Evolutionary conservation across 2,888 invertebrate genomes (phyloP).

Genomic region (Latrodectus hesperus): DNA sequence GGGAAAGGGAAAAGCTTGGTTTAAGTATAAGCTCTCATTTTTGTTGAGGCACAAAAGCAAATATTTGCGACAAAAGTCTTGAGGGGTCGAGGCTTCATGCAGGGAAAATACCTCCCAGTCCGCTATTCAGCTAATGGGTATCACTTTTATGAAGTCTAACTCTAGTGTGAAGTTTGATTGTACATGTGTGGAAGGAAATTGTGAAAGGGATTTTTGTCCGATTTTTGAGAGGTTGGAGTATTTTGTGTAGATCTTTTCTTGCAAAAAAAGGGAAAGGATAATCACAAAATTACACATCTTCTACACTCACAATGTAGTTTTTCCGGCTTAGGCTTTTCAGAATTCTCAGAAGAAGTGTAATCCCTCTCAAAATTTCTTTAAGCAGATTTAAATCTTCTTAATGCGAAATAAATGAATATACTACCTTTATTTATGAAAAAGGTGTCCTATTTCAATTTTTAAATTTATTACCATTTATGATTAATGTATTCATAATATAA

Average conservation of each 20-base stretch:
- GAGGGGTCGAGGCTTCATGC: constrained; percentile 11
- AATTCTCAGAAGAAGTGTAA: neutral
- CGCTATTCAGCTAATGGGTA: neutral
- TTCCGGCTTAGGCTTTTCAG: neutral
- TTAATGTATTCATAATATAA: too few relatives aligned
- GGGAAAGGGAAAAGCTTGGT: neutral
- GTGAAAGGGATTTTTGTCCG: neutral
- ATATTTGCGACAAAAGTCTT: constrained; percentile 12
- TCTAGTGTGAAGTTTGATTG: neutral
- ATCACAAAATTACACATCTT: neutral
- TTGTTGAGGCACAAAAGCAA: constrained; percentile 21
- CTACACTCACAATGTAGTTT: neutral
- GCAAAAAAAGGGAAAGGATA: neutral
- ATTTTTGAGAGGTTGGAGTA: neutral
- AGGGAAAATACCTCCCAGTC: neutral
- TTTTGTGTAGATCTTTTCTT: neutral
- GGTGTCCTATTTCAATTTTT: too few relatives aligned
- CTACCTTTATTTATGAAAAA: too few relatives aligned
- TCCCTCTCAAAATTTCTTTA: neutral
- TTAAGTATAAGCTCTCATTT: neutral
- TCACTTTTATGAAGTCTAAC: constrained; percentile 3
- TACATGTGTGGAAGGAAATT: neutral
- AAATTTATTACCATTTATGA: too few relatives aligned
- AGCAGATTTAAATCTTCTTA: too few relatives aligned
- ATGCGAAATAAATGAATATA: too few relatives aligned